A percentile compares a stretch with the other conserved stretches of the same genome.
These are phyloP conservation scores for Hesperia comma DNA, from an alignment of 2,888 invertebrate species.

Conservation along the genomic window DNA sequence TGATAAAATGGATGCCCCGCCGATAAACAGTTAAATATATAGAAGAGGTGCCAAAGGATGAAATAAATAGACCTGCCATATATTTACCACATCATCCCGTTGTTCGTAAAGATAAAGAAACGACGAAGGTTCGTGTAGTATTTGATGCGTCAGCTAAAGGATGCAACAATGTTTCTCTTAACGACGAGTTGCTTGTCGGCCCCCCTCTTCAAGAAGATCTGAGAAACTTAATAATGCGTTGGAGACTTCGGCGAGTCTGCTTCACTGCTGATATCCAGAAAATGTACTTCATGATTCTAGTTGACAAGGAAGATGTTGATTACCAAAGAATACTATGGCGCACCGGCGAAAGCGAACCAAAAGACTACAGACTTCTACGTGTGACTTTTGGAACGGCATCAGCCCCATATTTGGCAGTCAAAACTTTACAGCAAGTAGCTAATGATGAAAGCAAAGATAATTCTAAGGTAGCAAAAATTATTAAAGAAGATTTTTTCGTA, in stretches of 20 bases:
- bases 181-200: constrained; percentile 36
- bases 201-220: constrained; percentile 35
- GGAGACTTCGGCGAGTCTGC: constrained; percentile 1
- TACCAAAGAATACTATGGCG: constrained; percentile 34
- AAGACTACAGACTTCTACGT: constrained; percentile 29
- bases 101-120: constrained; percentile 27
- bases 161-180: constrained; percentile 33
- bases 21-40: constrained; percentile 40
- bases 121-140: constrained; percentile 32
- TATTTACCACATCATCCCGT: constrained; percentile 39
- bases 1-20: constrained; percentile 36
- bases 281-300: constrained; percentile 45
- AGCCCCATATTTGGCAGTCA: no score
- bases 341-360: constrained; percentile 3
- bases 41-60: constrained; percentile 25
- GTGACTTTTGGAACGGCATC: constrained; percentile 36
- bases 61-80: constrained; percentile 23
- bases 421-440: constrained; percentile 29
- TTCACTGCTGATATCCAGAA: constrained; percentile 31
- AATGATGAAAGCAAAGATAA: constrained; percentile 24
- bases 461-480: constrained; percentile 19
- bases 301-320: constrained; percentile 25
- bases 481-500: constrained; percentile 27
- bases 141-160: constrained; percentile 35
- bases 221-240: constrained; percentile 13